Conservation (phyloP, 2,888 invertebrate genomes). For the Tholera decimalis region DNA sequence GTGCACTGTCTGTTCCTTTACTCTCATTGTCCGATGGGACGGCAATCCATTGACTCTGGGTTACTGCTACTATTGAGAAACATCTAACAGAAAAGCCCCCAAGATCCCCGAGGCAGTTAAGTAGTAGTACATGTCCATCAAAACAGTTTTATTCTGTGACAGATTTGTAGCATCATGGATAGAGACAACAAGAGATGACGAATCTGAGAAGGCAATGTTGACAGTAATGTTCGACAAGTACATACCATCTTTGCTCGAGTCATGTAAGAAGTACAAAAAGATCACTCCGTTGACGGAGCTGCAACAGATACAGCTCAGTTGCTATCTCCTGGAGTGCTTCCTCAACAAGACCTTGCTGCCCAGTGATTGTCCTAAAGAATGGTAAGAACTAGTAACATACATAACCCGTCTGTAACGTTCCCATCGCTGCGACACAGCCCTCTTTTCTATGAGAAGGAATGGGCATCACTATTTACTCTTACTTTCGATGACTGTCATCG, state of each 20-base stretch:
- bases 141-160: no score
- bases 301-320: constrained; percentile 97
- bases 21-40: no score
- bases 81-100: no score
- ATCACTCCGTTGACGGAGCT: constrained; percentile 98
- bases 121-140: no score
- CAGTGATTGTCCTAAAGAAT: constrained; percentile 97
- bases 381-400: constrained; percentile 84
- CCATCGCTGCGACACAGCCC: no score
- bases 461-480: no score
- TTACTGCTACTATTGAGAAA: no score
- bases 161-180: constrained; percentile 98
- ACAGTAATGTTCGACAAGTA: constrained; percentile 98
- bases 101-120: no score
- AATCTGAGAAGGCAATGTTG: constrained; percentile 95
- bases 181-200: constrained; percentile 94
- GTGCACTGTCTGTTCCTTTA: no score
- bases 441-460: no score
- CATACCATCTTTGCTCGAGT: constrained; percentile 96
- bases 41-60: no score
- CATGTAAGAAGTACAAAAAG: constrained; percentile 95
- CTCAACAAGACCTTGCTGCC: constrained; percentile 96
- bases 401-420: not conserved
- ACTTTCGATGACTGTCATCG: no score
- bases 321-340: constrained; percentile 96